Evolutionary conservation across 2,888 invertebrate species (phyloP), one percentile per base, ranked within the genome.

Genomic region (Latrodectus elegans): DNA sequence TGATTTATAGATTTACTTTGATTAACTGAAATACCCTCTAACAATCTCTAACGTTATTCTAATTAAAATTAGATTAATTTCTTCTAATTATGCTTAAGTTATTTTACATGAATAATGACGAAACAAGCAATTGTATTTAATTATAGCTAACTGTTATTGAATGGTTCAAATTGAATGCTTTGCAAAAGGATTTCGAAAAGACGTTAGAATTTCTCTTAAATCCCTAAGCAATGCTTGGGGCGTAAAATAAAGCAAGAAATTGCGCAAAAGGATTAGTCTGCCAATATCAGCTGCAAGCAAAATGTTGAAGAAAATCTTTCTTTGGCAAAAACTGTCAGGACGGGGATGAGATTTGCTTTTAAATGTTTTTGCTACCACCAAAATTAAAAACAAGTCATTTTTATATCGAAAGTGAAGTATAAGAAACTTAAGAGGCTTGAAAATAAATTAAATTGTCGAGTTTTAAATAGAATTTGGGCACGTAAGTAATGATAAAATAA

Each of bases 241-340:
- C 70, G 64, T 75, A 75, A 75, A 79, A 73, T 85, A 85, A 74
- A 60, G 73, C 67, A n/a, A 85, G 70, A 85, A 78, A 79, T 85
- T 67, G 68, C 68, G 73, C 49, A 17, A 70, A 51, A 22, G 79
- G 79, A 85, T 85, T 85, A 82, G 26, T 74, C 68, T 82, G 64
- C 68, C 82, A 82, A 52, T 55, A 38, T 75, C 82, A 75, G 75
- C 82, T 82, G 82, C 11, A 52, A 22, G 11, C 8, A 64, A 71
- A 72, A 15, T 15, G 71, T 52, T 70, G 52, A n/a, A 49, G 55
- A 74, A 79, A 79, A 74, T 53, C 79, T 79, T 53, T 67, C 53
- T 22, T 15, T 14, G 38, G 15, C 75, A 26, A 15, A 26, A 26
- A 64, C 64, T 49, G 60, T n/a, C 49, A 14, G 55, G 53, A 22